phyloP scores from a whole-genome alignment of 30 jellyfish, hydroid and myxozoan genomes.

The Cassiopea xamachana region DNA sequence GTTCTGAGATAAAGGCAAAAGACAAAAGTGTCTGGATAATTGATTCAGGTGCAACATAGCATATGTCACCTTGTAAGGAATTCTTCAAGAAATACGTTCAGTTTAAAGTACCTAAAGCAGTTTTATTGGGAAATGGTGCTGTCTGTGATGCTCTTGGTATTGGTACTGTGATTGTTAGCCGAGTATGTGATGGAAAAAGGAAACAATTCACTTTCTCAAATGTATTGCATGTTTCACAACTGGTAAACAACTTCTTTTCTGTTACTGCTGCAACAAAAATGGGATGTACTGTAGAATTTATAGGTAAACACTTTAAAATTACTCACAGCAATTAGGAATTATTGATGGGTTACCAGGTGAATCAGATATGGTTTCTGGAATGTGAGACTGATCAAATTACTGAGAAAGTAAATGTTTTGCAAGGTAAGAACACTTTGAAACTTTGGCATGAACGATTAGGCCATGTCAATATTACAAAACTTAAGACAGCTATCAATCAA shows the following conservation, averaged over 20 bases:
- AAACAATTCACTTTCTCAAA: constrained; percentile 21
- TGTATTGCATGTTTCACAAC: constrained; percentile 28
- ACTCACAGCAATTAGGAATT: background rate
- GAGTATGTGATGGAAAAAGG: background rate
- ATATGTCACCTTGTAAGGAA: constrained; percentile 23
- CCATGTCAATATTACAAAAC: constrained; percentile 15
- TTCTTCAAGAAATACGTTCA: constrained; percentile 26
- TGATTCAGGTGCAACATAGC: constrained; percentile 51
- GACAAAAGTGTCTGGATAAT: constrained; percentile 38
- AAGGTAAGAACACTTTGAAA: constrained; percentile 12
- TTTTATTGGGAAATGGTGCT: constrained; percentile 52
- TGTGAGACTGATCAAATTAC: constrained; percentile 11
- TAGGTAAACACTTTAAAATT: background rate
- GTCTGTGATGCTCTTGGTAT: constrained; percentile 46
- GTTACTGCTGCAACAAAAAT: constrained; percentile 45
- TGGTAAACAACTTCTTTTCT: constrained; percentile 35
- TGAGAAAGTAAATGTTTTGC: constrained; percentile 32
- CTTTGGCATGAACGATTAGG: constrained; percentile 62
- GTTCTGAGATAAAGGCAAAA: constrained; percentile 44
- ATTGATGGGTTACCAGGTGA: constrained; percentile 40
- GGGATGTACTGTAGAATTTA: constrained; percentile 37
- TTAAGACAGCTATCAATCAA: background rate
- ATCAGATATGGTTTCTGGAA: constrained; percentile 42
- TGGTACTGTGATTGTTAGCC: constrained; percentile 28
- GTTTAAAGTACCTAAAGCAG: constrained; percentile 50